These are phyloP conservation scores for Serripes groenlandicus DNA, from an alignment of 2,888 invertebrate genomes.

Conservation along the genomic window DNA sequence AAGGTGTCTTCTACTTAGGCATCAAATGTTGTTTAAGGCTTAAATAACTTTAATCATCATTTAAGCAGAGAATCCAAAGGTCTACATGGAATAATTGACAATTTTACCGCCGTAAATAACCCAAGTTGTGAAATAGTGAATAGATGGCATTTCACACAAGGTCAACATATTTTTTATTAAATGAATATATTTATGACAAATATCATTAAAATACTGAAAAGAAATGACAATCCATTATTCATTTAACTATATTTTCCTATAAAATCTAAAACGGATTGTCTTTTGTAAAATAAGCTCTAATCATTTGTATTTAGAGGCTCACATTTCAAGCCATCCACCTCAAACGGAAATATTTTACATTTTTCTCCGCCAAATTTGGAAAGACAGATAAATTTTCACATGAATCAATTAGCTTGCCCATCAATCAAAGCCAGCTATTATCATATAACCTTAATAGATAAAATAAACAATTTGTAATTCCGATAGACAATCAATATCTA, in stretches of 20 bases:
- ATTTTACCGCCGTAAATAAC: no score
- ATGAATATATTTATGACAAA: no score
- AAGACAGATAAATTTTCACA: constrained; percentile 53
- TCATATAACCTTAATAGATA: constrained; percentile 41
- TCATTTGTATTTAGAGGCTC: constrained; percentile 24
- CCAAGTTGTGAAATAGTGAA: no score
- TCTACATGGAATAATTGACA: no score
- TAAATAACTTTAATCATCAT: no score
- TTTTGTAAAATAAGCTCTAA: constrained; percentile 20
- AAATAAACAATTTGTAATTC: constrained; percentile 36
- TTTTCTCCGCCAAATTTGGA: constrained; percentile 36
- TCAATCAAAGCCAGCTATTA: constrained; percentile 47
- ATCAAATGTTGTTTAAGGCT: background rate
- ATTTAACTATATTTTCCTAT: background rate
- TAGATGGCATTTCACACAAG: no score
- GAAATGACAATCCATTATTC: no score
- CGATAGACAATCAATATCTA: constrained; percentile 29
- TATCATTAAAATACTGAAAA: no score
- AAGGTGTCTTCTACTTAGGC: background rate
- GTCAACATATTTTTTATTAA: no score
- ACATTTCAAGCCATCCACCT: constrained; percentile 44
- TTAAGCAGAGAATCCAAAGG: no score
- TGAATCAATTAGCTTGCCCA: constrained; percentile 40
- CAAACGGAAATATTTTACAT: constrained; percentile 52
- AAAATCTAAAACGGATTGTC: background rate